Conservation (phyloP, 2,797 vertebrate genomes). For the Gymnoscopelus braueri region DNA sequence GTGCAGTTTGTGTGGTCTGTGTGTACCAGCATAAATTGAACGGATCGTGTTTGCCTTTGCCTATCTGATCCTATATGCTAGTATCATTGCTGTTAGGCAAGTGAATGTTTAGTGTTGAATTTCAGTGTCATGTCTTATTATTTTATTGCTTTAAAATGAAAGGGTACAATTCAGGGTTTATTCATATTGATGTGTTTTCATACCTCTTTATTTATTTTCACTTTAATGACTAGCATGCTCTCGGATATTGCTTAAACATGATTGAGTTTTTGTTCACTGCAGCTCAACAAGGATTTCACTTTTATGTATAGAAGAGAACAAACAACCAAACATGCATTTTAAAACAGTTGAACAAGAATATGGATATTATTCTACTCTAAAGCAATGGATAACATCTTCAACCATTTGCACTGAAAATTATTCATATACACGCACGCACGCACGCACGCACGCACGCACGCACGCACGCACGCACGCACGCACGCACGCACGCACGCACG, state of each 20-base stretch:
- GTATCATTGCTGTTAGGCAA: conserved; percentile 1
- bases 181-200: conserved; percentile 34
- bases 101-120: conserved; percentile 34
- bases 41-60: conserved; percentile 15
- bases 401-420: conserved; percentile 21
- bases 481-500: no score
- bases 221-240: no score
- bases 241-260: no score
- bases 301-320: no score
- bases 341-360: no score
- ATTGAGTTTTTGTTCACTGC: no score
- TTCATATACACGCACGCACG: not conserved
- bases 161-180: conserved; percentile 15
- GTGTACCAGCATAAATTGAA: conserved; percentile 40
- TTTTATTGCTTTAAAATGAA: conserved; percentile 23
- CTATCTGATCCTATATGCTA: conserved; percentile 6
- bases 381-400: conserved; percentile 4
- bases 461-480: no score
- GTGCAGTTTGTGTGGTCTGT: conserved; percentile 29
- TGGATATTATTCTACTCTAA: no score
- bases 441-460: conserved; percentile 1
- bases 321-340: no score
- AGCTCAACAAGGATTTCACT: no score
- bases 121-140: conserved; percentile 16
- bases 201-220: not conserved